Percentiles rank a stretch among this genome's conserved stretches.
Evolutionary conservation across 1,140 invertebrate species (phyloP).

Genomic region (Bombus turneri): DNA sequence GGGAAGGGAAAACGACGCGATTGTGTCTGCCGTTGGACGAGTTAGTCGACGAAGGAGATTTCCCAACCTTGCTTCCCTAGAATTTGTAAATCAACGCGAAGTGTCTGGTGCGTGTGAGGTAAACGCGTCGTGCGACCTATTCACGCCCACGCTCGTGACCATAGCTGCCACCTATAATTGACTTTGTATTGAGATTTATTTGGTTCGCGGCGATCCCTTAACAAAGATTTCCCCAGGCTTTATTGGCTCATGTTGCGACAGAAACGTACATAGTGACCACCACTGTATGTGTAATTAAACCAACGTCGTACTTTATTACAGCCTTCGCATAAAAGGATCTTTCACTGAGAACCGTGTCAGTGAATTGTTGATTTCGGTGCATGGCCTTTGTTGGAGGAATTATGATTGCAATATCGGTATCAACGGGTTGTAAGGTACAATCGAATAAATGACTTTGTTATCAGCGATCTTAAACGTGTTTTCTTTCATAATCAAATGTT

Average conservation of each 20-base stretch:
- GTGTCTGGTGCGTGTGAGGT: constrained; percentile 43
- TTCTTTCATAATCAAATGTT: not conserved
- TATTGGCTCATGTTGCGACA: constrained; percentile 42
- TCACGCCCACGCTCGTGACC: constrained; percentile 60
- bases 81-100: constrained; percentile 65
- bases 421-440: not conserved
- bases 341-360: not conserved
- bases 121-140: constrained; percentile 60
- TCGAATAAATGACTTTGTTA: too few species aligned
- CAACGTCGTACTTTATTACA: constrained; percentile 18
- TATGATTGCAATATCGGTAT: not conserved
- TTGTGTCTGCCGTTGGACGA: not conserved
- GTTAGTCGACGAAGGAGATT: constrained; percentile 36
- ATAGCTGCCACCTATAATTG: constrained; percentile 66
- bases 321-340: not conserved
- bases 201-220: constrained; percentile 53
- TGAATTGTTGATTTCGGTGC: not conserved
- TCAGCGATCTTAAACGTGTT: not conserved
- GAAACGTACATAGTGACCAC: constrained; percentile 29
- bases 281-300: constrained; percentile 32
- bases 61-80: constrained; percentile 42
- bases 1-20: not conserved
- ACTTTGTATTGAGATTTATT: constrained; percentile 69
- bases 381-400: not conserved
- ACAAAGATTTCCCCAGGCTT: constrained; percentile 51